Base-by-base conservation (phyloP, 2,888 invertebrate species). In the Sepioteuthis lessoniana region DNA sequence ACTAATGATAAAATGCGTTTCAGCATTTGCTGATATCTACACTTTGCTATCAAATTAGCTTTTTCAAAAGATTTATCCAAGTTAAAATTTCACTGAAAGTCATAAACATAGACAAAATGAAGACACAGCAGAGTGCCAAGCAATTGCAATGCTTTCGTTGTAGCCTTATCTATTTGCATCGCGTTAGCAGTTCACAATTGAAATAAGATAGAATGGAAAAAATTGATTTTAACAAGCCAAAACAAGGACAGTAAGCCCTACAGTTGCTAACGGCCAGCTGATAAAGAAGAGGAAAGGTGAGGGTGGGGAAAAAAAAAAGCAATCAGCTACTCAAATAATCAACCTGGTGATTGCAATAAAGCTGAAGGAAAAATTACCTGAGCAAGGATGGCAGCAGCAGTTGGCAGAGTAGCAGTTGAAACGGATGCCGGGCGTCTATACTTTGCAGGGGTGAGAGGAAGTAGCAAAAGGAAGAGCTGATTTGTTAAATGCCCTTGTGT, bases 211-310 rank as follows among this genome's bases (percentile, higher is more conserved):
- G 76, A 76, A 76, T 76, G 13, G 76, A 19, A 55, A 55, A 55
- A 76, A 76, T n/a, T n/a, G 76, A 76, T 76, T 76, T 76, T 35
- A 76, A 76, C n/a, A 76, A n/a, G 76, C 76, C 76, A 35, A n/a
- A 76, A 10, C 35, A 19, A 76, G 35, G 35, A 76, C n/a, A 19
- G n/a, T n/a, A 35, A 76, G 76, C 76, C n/a, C n/a, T 8, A n/a
- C 76, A 76, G 76, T 76, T 35, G 13, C 76, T 42, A 35, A 76
- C 35, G 35, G 4, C 55, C 55, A 25, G 55, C 55, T 25, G 21
- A 55, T 7, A 55, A 55, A 55, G 25, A 21, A 5, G 55, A 55
- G 55, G 55, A 55, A 55, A 21, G 55, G 55, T 25, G 25, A 55
- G 55, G 55, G 55, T 55, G 55, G 25, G 25, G 25, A 42, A 55